Conservation (phyloP, 2,113 vertebrate species). For the Gopherus flavomarginatus region DNA sequence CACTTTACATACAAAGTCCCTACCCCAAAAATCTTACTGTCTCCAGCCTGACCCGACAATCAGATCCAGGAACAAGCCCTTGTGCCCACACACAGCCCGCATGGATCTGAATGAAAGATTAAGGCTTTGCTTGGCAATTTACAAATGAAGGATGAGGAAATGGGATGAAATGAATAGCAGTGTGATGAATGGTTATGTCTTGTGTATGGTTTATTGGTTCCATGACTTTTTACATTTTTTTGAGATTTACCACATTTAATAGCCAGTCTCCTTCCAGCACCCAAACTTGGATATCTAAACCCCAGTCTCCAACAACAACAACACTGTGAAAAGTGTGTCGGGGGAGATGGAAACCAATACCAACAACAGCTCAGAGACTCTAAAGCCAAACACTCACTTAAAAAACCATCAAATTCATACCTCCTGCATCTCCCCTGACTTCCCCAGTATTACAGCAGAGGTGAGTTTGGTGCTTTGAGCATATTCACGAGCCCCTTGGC, state of each 20-base stretch:
- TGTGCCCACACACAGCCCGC: not conserved
- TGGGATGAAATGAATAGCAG: not conserved
- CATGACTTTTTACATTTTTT: not conserved
- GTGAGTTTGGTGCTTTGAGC: not conserved
- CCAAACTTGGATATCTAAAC: too few species aligned
- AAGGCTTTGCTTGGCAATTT: not conserved
- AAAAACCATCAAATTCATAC: too few species aligned
- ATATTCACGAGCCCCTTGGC: not conserved
- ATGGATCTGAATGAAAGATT: not conserved
- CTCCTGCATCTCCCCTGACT: not conserved
- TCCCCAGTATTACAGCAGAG: not conserved
- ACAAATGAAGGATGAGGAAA: not conserved
- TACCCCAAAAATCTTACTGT: too few species aligned
- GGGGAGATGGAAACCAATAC: not conserved
- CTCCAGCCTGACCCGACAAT: not conserved
- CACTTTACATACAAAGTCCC: rapidly evolving
- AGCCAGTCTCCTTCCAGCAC: not conserved
- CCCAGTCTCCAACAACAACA: not conserved
- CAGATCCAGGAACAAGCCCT: rapidly evolving
- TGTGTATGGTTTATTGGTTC: not conserved
- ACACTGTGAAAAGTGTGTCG: not conserved
- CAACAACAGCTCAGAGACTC: too few species aligned
- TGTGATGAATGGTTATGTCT: rapidly evolving
- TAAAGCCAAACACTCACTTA: too few species aligned
- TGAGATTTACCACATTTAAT: not conserved